Evolutionary conservation across 2,113 vertebrate genomes (phyloP).

Genomic region (Melanostigma gelatinosum): DNA sequence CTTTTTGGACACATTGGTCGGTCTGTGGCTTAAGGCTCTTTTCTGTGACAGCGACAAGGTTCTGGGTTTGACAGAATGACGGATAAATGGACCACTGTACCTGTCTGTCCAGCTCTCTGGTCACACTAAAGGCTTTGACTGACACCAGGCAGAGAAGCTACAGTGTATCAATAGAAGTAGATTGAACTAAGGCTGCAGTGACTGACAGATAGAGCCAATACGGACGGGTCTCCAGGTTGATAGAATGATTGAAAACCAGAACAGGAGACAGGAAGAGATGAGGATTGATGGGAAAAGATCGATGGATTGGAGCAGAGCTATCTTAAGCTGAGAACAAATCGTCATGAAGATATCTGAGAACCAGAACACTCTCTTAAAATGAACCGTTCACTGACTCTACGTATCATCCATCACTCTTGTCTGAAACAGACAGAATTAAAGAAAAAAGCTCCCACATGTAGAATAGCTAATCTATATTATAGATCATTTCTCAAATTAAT

Average conservation of each 20-base stretch:
- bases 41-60: conserved; percentile 13
- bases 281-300: conserved; percentile 33
- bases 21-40: background rate
- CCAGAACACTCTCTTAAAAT: conserved; percentile 15
- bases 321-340: conserved; percentile 25
- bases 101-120: conserved; percentile 35
- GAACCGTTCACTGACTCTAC: conserved; percentile 9
- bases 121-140: conserved; percentile 37
- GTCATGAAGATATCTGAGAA: conserved; percentile 10
- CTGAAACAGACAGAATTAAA: background rate
- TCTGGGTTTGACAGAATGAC: conserved; percentile 24
- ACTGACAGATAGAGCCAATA: conserved; percentile 34
- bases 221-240: conserved; percentile 32
- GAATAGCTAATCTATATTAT: background rate
- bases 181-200: conserved; percentile 16
- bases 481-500: conserved; percentile 18
- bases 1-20: background rate
- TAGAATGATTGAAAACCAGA: conserved; percentile 40
- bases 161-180: conserved; percentile 21
- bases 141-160: conserved; percentile 28
- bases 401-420: conserved; percentile 15
- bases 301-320: conserved; percentile 15
- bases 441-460: conserved; percentile 1
- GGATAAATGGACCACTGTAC: conserved; percentile 39
- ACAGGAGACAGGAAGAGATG: background rate